Percentiles rank a stretch among this genome's conserved stretches.
phyloP scores from a whole-genome alignment of 1,140 invertebrate species.

The Pogonognathellus flavescens region DNA sequence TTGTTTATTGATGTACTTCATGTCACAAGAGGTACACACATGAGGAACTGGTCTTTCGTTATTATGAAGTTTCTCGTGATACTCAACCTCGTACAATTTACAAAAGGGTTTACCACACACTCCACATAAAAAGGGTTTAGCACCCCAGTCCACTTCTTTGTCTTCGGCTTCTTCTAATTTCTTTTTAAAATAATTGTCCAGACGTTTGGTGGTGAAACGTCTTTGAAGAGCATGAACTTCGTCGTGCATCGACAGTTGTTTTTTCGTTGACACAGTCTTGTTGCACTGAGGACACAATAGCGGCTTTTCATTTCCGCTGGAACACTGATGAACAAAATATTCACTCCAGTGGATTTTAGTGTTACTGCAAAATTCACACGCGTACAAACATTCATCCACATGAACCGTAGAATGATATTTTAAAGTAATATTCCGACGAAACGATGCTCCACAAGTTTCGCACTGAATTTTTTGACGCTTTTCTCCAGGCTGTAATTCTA shows the following conservation, averaged over 20 bases:
- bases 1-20: constrained; percentile 54
- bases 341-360: constrained; percentile 56
- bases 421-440: constrained; percentile 15
- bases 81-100: constrained; percentile 60
- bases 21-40: constrained; percentile 33
- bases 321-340: constrained; percentile 57
- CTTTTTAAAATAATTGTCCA: constrained; percentile 52
- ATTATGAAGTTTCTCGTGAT: constrained; percentile 58
- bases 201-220: constrained; percentile 53
- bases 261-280: constrained; percentile 58
- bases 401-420: constrained; percentile 46
- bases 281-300: constrained; percentile 55
- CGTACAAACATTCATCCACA: constrained; percentile 57
- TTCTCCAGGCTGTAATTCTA: not conserved
- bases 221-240: constrained; percentile 58
- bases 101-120: constrained; percentile 58
- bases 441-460: not conserved
- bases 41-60: constrained; percentile 44
- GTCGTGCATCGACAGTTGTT: constrained; percentile 55
- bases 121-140: constrained; percentile 59
- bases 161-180: constrained; percentile 55
- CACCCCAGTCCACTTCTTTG: constrained; percentile 54
- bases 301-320: constrained; percentile 18
- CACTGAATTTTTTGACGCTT: constrained; percentile 29
- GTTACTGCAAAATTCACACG: constrained; percentile 55